phyloP scores from a whole-genome alignment of 2,113 vertebrate species.

The Triplophysa dalaica region DNA sequence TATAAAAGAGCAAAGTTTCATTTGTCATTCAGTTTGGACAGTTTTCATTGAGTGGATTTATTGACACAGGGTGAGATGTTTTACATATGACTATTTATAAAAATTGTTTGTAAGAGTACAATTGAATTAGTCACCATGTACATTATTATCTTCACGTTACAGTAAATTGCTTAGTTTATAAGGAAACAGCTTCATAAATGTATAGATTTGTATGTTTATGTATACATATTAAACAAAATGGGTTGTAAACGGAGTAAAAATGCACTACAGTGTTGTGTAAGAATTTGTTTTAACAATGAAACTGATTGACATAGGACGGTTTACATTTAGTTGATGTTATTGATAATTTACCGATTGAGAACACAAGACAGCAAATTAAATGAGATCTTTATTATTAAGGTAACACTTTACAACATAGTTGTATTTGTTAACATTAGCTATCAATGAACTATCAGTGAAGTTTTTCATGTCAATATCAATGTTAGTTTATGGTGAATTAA shows the following conservation, averaged over 20 bases:
- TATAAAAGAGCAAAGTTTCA: not conserved
- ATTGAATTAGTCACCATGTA: not conserved
- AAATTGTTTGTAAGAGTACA: not conserved
- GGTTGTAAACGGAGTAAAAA: not conserved
- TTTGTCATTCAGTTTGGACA: not conserved
- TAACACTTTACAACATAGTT: too few relatives aligned
- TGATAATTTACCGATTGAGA: not conserved
- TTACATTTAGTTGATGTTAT: not conserved
- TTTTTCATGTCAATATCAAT: too few relatives aligned
- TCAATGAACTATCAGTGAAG: too few relatives aligned
- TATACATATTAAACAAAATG: too few relatives aligned
- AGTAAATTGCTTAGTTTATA: not conserved
- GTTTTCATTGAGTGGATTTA: slow-evolving; percentile 16
- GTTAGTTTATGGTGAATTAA: too few relatives aligned
- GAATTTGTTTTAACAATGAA: not conserved
- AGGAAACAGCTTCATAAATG: too few relatives aligned
- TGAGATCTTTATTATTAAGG: too few relatives aligned
- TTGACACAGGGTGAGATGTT: not conserved
- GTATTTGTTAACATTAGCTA: too few relatives aligned
- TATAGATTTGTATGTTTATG: too few relatives aligned
- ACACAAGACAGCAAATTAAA: too few relatives aligned
- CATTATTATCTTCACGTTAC: not conserved
- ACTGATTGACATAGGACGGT: not conserved
- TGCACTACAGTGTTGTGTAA: too few relatives aligned
- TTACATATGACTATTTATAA: not conserved